Percentiles rank a stretch among this genome's conserved stretches.
These are phyloP conservation scores for Hozukius guyotensis DNA, from an alignment of 2,797 vertebrate genomes.

Conservation along the genomic window DNA sequence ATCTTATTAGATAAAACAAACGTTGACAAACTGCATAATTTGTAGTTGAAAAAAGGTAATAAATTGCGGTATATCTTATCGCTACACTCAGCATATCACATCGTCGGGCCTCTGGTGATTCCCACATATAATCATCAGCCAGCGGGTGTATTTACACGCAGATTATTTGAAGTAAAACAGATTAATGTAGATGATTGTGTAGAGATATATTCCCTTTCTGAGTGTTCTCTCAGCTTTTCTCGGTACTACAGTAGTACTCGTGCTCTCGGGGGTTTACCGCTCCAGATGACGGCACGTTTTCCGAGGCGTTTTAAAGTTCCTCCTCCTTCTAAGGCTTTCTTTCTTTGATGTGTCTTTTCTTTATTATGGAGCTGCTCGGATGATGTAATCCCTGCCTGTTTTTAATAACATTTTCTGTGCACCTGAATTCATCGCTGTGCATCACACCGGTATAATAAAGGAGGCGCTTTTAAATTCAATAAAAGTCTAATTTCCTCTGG, in stretches of 20 bases:
- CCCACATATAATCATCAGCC: not conserved
- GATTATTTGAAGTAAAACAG: not conserved
- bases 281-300: conserved; percentile 5
- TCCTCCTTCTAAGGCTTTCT: conserved; percentile 9
- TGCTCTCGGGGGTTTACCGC: conserved; percentile 4
- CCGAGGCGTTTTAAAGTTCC: not conserved
- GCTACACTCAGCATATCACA: too few relatives aligned
- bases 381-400: conserved; percentile 41
- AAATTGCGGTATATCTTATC: too few relatives aligned
- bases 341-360: not conserved
- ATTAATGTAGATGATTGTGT: too few relatives aligned
- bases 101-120: too few relatives aligned
- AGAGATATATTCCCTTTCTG: not conserved
- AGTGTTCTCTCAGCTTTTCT: not conserved
- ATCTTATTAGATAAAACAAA: too few relatives aligned
- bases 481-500: conserved; percentile 45
- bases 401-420: conserved; percentile 25
- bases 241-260: too few relatives aligned
- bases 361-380: not conserved
- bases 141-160: not conserved
- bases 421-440: conserved; percentile 41
- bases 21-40: too few relatives aligned
- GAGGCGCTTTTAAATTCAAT: conserved; percentile 45
- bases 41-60: too few relatives aligned
- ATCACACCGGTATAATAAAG: conserved; percentile 38